These are phyloP conservation scores for Phacellophora camtschatica DNA, from an alignment of 30 jellyfish, hydroid and myxozoan genomes.

Conservation along the genomic window DNA sequence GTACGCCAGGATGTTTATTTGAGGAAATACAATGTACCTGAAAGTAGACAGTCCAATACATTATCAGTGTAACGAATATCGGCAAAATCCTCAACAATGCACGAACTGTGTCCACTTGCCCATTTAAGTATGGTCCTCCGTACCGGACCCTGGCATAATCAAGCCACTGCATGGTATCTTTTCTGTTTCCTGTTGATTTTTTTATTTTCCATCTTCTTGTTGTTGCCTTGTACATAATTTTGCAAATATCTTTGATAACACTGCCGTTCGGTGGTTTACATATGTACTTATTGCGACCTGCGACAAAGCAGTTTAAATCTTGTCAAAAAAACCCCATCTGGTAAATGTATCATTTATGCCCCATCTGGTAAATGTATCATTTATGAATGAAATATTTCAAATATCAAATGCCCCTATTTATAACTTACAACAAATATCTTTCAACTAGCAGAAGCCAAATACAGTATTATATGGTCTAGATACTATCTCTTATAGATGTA, in stretches of 20 bases:
- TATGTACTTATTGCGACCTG: conserved; percentile 57
- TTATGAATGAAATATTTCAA: too few relatives aligned
- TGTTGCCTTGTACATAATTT: conserved; percentile 54
- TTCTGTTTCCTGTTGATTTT: background rate
- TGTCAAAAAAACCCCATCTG: too few relatives aligned
- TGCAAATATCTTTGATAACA: conserved; percentile 58
- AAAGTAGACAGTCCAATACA: conserved; percentile 76
- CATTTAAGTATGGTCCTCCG: conserved; percentile 83
- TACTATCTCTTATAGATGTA: too few relatives aligned
- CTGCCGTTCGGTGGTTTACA: conserved; percentile 86
- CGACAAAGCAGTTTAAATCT: too few relatives aligned
- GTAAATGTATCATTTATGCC: too few relatives aligned
- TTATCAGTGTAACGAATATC: conserved; percentile 46
- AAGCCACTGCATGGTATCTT: conserved; percentile 40
- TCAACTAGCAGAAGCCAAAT: too few relatives aligned
- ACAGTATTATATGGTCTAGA: too few relatives aligned
- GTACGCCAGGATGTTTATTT: too few relatives aligned
- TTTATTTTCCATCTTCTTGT: conserved; percentile 24
- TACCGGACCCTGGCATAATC: conserved; percentile 79
- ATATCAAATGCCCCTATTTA: too few relatives aligned
- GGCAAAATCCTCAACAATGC: conserved; percentile 62
- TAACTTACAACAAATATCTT: too few relatives aligned
- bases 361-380: too few relatives aligned
- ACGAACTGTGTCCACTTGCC: conserved; percentile 78
- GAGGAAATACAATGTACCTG: conserved; percentile 75